These are phyloP conservation scores for Choloepus didactylus DNA, from an alignment of 2,797 vertebrate species.

Conservation along the genomic window DNA sequence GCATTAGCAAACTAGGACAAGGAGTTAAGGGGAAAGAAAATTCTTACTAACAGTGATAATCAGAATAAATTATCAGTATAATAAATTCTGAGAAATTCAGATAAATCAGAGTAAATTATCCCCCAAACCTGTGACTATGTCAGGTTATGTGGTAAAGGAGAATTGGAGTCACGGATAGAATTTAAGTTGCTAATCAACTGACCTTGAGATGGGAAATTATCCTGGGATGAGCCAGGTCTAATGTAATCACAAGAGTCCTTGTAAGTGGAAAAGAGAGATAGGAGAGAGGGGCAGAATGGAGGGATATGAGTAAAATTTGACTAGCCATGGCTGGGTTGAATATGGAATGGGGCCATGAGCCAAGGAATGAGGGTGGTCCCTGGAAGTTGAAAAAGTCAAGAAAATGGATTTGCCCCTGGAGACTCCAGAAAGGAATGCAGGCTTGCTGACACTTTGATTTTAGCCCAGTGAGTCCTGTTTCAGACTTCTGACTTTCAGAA, in stretches of 20 bases:
- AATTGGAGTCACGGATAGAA: background rate
- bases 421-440: background rate
- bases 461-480: background rate
- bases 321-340: background rate
- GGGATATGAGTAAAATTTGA: background rate
- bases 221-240: background rate
- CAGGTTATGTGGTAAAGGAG: background rate
- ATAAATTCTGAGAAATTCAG: no score
- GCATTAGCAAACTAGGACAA: background rate
- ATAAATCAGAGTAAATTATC: background rate
- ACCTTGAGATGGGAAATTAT: background rate
- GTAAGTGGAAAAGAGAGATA: background rate
- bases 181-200: background rate
- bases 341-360: background rate
- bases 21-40: no score
- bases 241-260: background rate
- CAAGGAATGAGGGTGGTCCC: background rate
- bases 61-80: no score
- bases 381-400: background rate
- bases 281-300: background rate
- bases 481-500: background rate
- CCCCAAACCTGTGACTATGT: background rate
- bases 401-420: background rate
- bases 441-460: background rate
- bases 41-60: background rate